Evolutionary conservation across 1,140 invertebrate species (phyloP).

Genomic region (Megathymus violae): DNA sequence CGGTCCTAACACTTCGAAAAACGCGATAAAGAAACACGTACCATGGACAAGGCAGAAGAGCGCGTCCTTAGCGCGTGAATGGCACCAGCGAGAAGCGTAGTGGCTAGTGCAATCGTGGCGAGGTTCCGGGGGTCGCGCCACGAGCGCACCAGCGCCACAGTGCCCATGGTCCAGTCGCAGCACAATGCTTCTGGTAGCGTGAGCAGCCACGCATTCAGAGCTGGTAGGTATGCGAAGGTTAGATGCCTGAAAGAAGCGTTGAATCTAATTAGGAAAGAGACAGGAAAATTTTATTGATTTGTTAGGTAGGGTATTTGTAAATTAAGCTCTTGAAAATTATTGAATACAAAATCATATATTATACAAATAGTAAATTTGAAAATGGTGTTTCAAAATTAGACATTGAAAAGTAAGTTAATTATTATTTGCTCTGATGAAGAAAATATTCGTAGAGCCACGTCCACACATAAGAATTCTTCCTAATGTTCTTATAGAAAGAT

Average conservation of each 20-base stretch:
- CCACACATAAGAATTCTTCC: no score
- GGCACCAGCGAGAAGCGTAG: constrained; percentile 85
- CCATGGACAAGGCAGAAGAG: constrained; percentile 93
- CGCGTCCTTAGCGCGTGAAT: constrained; percentile 87
- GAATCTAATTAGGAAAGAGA: neutral
- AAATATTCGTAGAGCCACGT: no score
- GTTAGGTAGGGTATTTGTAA: no score
- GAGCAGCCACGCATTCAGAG: constrained; percentile 95
- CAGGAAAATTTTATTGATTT: neutral
- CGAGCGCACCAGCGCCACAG: constrained; percentile 93
- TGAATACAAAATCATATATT: no score
- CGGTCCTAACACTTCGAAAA: neutral
- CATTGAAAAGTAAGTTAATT: no score
- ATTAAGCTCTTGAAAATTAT: no score
- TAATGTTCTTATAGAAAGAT: no score
- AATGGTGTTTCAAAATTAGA: no score
- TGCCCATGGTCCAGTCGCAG: constrained; percentile 99
- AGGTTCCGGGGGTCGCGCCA: constrained; percentile 93
- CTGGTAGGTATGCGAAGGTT: constrained; percentile 96
- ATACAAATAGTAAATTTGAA: no score
- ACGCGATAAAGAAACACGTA: constrained; percentile 61
- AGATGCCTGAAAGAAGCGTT: constrained; percentile 87
- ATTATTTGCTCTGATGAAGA: no score
- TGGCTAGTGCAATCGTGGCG: constrained; percentile 90
- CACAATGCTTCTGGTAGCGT: constrained; percentile 95